A percentile compares a stretch with the other conserved stretches of the same genome.
These are phyloP conservation scores for Leptobrachium ailaonicum DNA, from an alignment of 2,113 vertebrate species.

Conservation along the genomic window DNA sequence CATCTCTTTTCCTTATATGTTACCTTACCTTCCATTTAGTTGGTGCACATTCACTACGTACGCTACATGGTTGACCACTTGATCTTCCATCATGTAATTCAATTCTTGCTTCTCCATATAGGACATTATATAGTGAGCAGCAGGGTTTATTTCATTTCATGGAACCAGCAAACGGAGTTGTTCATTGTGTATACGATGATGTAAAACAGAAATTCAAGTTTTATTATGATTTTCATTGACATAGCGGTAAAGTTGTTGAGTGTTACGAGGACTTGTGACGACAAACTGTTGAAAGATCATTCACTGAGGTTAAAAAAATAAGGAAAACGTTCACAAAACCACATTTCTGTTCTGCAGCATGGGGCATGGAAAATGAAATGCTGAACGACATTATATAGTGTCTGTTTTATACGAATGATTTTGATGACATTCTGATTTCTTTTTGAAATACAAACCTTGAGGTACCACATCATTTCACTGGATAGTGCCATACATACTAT, in stretches of 20 bases:
- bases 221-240: background rate
- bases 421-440: conserved; percentile 11
- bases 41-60: too few species aligned
- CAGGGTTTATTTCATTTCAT: too few species aligned
- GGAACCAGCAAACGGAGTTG: too few species aligned
- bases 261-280: background rate
- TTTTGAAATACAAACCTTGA: conserved; percentile 25
- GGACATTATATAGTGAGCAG: too few species aligned
- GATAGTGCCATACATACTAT: conserved; percentile 2
- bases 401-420: conserved; percentile 24
- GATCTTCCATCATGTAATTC: too few species aligned
- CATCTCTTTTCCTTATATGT: too few species aligned
- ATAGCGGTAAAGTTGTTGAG: background rate
- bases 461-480: conserved; percentile 6
- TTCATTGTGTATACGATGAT: too few species aligned
- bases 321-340: background rate
- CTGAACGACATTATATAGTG: conserved; percentile 9
- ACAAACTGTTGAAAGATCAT: background rate
- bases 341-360: background rate
- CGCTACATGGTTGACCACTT: too few species aligned
- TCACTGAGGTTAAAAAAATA: background rate
- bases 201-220: too few species aligned
- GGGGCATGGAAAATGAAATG: background rate
- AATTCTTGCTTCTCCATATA: too few species aligned
- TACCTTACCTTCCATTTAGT: too few species aligned